Percentiles rank a stretch among this genome's conserved stretches.
phyloP scores from a whole-genome alignment of 2,888 invertebrate species.

The Lycocerus yunnanus region DNA sequence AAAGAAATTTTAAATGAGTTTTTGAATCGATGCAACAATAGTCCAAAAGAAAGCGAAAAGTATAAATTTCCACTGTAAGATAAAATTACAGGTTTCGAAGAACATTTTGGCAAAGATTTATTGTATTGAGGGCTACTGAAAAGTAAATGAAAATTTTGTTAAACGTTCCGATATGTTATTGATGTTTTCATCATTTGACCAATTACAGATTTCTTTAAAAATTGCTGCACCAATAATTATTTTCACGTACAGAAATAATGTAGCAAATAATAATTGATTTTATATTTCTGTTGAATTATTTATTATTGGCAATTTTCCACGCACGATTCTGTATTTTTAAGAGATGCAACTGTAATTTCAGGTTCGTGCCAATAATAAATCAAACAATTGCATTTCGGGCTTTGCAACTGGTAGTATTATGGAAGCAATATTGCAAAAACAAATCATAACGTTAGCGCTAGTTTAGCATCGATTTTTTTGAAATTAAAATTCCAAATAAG shows the following conservation, averaged over 20 bases:
- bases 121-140: neutral
- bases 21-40: neutral
- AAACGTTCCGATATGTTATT: neutral
- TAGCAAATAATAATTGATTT: no score
- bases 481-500: neutral
- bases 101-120: neutral
- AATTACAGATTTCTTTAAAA: no score
- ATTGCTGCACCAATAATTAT: no score
- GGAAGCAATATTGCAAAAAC: neutral
- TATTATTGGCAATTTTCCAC: neutral
- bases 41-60: neutral
- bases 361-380: neutral
- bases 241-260: no score
- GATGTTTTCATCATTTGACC: neutral
- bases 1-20: neutral
- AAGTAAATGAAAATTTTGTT: neutral
- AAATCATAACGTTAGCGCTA: neutral
- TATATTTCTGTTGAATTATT: neutral
- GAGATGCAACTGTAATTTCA: neutral
- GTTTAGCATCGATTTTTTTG: neutral
- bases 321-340: neutral
- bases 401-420: neutral
- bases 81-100: neutral
- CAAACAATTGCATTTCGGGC: neutral
- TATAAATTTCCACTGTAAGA: neutral